Conservation (phyloP, 64 coral and sea anemone species). For the Actinia tenebrosa region DNA sequence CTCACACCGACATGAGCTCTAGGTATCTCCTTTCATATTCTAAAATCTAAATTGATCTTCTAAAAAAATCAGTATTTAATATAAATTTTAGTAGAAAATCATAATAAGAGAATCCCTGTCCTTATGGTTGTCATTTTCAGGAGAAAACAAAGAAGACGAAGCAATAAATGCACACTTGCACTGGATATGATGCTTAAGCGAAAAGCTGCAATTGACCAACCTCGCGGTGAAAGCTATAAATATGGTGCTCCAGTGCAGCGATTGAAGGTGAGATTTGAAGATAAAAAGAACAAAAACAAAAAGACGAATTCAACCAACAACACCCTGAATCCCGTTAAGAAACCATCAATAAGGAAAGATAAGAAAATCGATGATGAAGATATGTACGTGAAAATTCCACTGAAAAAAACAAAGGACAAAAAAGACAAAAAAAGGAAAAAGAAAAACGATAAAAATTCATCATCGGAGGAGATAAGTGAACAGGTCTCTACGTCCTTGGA, state of each 20-base stretch:
- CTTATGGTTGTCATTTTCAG: not conserved
- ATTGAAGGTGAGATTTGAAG: conserved; percentile 17
- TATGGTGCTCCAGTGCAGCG: conserved; percentile 3
- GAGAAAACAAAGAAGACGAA: conserved; percentile 19
- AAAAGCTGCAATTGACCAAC: not conserved
- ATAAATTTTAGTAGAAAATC: too few species aligned
- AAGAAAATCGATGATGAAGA: conserved; percentile 4
- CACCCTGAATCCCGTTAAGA: not conserved
- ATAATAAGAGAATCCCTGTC: too few species aligned
- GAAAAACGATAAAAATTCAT: not conserved
- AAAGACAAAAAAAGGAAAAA: conserved; percentile 18
- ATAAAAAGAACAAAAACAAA: conserved; percentile 16
- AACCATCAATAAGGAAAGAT: not conserved
- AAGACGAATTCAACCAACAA: not conserved
- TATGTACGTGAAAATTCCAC: conserved; percentile 20
- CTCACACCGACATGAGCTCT: too few species aligned
- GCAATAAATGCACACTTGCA: not conserved
- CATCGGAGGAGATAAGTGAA: not conserved
- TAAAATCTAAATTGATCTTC: too few species aligned
- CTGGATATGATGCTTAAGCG: not conserved
- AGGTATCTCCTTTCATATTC: too few species aligned
- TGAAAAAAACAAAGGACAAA: not conserved
- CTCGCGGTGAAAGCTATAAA: not conserved
- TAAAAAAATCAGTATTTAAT: too few species aligned
- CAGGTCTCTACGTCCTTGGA: conserved; percentile 14